These are phyloP conservation scores for Gymnoscopelus microlampas DNA, from an alignment of 2,797 vertebrate genomes.

Conservation along the genomic window DNA sequence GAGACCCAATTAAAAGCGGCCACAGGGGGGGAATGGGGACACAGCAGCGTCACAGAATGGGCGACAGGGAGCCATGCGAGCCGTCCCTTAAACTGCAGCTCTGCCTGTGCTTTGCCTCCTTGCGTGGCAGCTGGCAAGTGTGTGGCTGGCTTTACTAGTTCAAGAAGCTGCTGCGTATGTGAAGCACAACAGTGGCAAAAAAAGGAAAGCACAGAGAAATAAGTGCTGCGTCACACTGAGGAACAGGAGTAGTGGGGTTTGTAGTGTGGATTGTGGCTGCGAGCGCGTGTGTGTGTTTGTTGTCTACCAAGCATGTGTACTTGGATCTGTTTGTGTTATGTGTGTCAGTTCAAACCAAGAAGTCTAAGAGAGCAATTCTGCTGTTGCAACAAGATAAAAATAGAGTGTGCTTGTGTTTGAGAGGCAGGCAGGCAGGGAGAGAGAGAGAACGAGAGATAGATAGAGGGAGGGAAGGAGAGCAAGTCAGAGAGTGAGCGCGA, in stretches of 20 bases:
- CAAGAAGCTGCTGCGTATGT: conserved; percentile 87
- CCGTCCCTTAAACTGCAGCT: conserved; percentile 73
- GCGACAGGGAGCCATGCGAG: conserved; percentile 27
- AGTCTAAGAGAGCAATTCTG: conserved; percentile 87
- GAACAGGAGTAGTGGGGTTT: conserved; percentile 71
- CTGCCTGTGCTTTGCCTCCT: conserved; percentile 57
- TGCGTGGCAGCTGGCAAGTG: conserved; percentile 61
- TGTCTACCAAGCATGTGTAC: conserved; percentile 24
- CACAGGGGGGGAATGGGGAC: conserved; percentile 67
- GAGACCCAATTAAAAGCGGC: conserved; percentile 72
- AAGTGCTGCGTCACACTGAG: conserved; percentile 99
- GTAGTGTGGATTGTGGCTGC: conserved; percentile 23
- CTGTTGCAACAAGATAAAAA: conserved; percentile 84
- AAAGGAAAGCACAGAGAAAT: conserved; percentile 87
- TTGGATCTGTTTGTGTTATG: conserved; percentile 36
- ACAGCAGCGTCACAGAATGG: conserved; percentile 58
- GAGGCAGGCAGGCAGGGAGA: conserved; percentile 65
- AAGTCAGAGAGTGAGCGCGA: conserved; percentile 47
- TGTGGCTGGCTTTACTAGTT: conserved; percentile 84
- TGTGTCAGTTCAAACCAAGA: conserved; percentile 79
- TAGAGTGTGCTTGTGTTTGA: conserved; percentile 64
- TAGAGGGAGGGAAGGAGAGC: conserved; percentile 78
- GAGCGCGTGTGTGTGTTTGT: conserved; percentile 19
- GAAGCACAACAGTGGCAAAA: conserved; percentile 85
- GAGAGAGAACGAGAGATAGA: conserved; percentile 54